Evolutionary conservation across 2,113 vertebrate species (phyloP).

Genomic region (Mormoops blainvillei): DNA sequence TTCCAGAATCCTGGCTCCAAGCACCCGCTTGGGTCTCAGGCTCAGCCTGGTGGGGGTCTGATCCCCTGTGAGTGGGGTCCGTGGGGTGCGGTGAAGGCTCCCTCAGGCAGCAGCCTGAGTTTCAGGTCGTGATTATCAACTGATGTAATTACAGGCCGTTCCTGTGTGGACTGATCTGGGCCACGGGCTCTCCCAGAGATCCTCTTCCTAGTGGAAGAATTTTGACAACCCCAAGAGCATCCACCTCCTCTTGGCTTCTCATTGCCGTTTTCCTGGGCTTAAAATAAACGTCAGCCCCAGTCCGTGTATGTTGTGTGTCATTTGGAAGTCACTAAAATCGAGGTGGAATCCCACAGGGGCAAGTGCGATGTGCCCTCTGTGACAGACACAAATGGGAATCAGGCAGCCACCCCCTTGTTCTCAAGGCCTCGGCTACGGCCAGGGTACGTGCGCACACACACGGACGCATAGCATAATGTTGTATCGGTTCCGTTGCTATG

Average conservation of each 20-base stretch:
- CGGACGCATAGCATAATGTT: fast-evolving
- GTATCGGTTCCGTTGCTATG: neutral
- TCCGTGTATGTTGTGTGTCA: neutral
- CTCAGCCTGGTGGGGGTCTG: neutral
- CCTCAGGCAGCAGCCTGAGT: neutral
- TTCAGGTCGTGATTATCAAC: neutral
- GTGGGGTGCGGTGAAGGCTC: neutral
- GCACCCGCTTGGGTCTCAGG: neutral
- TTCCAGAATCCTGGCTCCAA: fast-evolving
- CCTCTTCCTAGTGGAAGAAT: neutral
- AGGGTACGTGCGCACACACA: fast-evolving
- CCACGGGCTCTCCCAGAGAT: neutral
- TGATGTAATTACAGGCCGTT: neutral
- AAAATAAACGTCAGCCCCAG: fast-evolving
- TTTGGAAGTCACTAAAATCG: neutral
- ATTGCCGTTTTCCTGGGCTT: neutral
- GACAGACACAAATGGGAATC: no score
- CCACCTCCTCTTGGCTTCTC: fast-evolving
- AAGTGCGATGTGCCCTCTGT: fast-evolving
- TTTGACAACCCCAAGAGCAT: fast-evolving
- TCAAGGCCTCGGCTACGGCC: fast-evolving
- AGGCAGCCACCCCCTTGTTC: no score
- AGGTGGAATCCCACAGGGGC: fast-evolving
- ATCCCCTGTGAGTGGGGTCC: fast-evolving
- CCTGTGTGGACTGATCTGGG: neutral